Conservation (phyloP, 2,113 vertebrate species). For the Actinemys pallida region DNA sequence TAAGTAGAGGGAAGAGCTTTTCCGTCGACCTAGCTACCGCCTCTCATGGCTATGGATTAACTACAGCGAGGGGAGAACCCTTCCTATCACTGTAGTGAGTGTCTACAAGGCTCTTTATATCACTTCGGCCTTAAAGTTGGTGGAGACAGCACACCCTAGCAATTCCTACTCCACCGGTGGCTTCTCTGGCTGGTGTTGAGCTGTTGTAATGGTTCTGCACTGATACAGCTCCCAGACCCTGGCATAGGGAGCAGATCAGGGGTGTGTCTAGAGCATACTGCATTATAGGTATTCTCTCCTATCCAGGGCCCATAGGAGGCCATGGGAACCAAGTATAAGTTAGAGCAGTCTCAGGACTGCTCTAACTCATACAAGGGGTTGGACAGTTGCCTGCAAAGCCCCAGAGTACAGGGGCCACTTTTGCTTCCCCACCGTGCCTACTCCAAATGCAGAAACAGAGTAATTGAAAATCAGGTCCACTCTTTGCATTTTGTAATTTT, state of each 20-base stretch:
- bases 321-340: not conserved
- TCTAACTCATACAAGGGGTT: not conserved
- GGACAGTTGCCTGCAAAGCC: not conserved
- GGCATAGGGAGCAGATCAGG: not conserved
- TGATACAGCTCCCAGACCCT: not conserved
- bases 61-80: not conserved
- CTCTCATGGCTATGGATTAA: not conserved
- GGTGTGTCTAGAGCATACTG: not conserved
- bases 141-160: not conserved
- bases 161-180: not conserved
- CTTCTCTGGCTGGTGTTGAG: not conserved
- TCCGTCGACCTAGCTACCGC: not conserved
- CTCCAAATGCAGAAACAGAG: not conserved
- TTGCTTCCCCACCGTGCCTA: not conserved
- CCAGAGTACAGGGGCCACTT: not conserved
- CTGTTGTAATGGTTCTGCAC: not conserved
- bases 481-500: too few relatives aligned
- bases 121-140: not conserved
- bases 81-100: not conserved
- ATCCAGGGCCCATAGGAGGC: not conserved
- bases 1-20: not conserved
- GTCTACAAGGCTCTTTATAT: not conserved
- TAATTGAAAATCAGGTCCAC: not conserved
- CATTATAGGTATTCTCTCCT: not conserved
- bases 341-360: not conserved